Evolutionary conservation across 2,888 invertebrate genomes (phyloP).

Genomic region (Synanthedon formicaeformis): DNA sequence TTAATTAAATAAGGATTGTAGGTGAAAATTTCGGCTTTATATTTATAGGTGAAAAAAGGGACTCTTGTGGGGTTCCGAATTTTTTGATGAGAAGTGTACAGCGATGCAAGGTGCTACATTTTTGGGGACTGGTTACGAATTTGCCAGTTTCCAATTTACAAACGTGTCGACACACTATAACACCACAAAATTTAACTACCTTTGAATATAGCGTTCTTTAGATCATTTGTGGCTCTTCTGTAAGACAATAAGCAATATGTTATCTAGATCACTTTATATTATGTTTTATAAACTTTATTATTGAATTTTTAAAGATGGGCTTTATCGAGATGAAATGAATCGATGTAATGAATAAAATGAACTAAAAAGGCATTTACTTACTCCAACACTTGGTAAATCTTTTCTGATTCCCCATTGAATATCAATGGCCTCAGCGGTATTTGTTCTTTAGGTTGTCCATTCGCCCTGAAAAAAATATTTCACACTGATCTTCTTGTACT

Average conservation of each 20-base stretch:
- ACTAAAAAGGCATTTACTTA: conserved; percentile 62
- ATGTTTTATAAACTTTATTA: background rate
- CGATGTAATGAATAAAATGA: background rate
- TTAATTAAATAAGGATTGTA: no score
- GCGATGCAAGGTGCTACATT: no score
- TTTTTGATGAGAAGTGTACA: no score
- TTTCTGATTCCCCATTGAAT: conserved; percentile 75
- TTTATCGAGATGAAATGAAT: background rate
- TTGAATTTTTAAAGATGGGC: background rate
- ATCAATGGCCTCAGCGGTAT: conserved; percentile 84
- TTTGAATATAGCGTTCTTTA: conserved; percentile 65
- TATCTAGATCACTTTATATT: background rate
- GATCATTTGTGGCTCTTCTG: conserved; percentile 68
- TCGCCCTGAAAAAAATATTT: conserved; percentile 53
- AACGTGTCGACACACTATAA: background rate
- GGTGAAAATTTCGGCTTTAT: no score
- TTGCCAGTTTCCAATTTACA: background rate
- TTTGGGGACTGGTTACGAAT: background rate
- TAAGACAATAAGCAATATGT: conserved; percentile 43
- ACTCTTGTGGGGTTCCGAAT: no score
- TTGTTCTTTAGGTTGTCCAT: conserved; percentile 73
- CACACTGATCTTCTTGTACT: no score
- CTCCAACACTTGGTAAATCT: conserved; percentile 79
- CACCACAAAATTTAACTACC: conserved; percentile 57
- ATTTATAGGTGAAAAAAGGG: no score